These are phyloP conservation scores for Cyprinodon tularosa DNA, from an alignment of 2,113 vertebrate genomes.

Conservation along the genomic window DNA sequence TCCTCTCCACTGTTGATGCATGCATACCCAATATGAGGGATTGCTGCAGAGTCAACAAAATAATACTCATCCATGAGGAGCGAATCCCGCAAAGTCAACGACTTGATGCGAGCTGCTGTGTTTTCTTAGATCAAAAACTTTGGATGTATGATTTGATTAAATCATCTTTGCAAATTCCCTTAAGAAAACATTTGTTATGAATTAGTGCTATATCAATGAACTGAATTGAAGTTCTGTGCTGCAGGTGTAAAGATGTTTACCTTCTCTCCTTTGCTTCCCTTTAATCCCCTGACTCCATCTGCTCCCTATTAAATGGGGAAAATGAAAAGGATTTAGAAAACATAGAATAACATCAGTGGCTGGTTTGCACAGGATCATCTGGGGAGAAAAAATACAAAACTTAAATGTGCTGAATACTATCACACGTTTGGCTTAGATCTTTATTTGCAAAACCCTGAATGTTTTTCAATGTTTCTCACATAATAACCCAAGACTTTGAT, in stretches of 20 bases:
- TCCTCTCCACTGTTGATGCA: no score
- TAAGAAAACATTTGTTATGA: no score
- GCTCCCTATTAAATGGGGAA: constrained; percentile 84
- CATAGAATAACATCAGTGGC: neutral
- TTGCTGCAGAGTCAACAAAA: no score
- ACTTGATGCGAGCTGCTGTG: no score
- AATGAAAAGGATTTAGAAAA: constrained; percentile 16
- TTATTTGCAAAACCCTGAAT: neutral
- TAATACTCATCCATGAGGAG: no score
- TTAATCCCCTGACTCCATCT: constrained; percentile 93
- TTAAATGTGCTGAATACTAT: neutral
- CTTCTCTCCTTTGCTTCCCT: constrained; percentile 97
- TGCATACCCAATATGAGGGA: no score
- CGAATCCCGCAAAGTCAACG: no score
- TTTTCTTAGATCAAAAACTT: no score
- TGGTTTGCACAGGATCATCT: neutral
- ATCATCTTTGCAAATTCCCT: no score
- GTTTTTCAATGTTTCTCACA: neutral
- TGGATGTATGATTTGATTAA: no score
- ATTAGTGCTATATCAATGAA: no score
- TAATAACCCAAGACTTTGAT: neutral
- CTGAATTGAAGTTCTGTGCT: neutral
- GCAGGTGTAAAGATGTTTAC: constrained; percentile 73
- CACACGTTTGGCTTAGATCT: neutral
- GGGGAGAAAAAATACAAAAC: neutral